Percentiles rank a stretch among this genome's conserved stretches.
phyloP scores from a whole-genome alignment of 2,888 invertebrate species.

The Trichopria drosophilae region DNA sequence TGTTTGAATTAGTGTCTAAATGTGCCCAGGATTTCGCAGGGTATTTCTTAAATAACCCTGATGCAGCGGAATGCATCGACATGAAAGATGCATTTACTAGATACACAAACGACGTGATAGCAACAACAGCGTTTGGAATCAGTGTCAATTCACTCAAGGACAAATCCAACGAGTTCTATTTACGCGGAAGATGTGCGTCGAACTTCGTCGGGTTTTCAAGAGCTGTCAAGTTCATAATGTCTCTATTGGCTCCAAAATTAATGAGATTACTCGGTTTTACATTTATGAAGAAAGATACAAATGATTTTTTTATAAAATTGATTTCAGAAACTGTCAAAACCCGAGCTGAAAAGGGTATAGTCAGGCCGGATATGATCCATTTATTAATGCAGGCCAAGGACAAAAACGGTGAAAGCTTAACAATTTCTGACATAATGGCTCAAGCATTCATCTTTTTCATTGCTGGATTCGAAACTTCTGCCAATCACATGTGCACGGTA shows the following conservation, averaged over 20 bases:
- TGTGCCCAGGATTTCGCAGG: constrained; percentile 36
- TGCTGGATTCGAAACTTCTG: constrained; percentile 49
- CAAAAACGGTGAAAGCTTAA: constrained; percentile 26
- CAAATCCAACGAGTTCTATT: constrained; percentile 48
- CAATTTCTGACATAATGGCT: constrained; percentile 56
- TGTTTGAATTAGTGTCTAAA: constrained; percentile 40
- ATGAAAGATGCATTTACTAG: constrained; percentile 54
- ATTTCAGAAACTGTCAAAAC: constrained; percentile 28
- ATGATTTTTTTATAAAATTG: constrained; percentile 16
- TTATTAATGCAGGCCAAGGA: constrained; percentile 44
- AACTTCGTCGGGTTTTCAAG: constrained; percentile 28
- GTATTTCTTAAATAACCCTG: constrained; percentile 22
- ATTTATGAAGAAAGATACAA: constrained; percentile 5
- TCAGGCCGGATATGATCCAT: constrained; percentile 46
- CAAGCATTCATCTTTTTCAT: constrained; percentile 58
- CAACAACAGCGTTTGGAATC: constrained; percentile 59
- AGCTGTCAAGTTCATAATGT: constrained; percentile 31
- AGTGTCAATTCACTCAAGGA: constrained; percentile 49
- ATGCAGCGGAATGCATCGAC: constrained; percentile 40
- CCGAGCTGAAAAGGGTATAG: constrained; percentile 34
- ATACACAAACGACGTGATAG: constrained; percentile 59
- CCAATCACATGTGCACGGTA: constrained; percentile 43
- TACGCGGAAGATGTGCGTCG: constrained; percentile 40
- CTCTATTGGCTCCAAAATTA: constrained; percentile 27
- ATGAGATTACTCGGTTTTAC: constrained; percentile 27